These are phyloP conservation scores for Deilephila porcellus DNA, from an alignment of 2,888 invertebrate genomes.

Conservation along the genomic window DNA sequence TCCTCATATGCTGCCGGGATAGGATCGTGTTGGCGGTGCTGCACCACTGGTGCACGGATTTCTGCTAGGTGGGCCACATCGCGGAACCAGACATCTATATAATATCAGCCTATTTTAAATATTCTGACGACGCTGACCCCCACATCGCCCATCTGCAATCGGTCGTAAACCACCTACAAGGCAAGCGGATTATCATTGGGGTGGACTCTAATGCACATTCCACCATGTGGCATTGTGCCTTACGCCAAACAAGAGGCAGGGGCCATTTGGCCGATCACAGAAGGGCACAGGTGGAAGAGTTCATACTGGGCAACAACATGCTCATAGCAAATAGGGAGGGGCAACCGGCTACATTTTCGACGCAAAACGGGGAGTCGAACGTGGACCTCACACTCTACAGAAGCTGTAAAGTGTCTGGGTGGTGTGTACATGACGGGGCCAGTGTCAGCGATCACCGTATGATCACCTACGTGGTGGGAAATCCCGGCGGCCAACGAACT, in stretches of 20 bases:
- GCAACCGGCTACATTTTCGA: conserved; percentile 30
- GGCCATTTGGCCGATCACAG: conserved; percentile 33
- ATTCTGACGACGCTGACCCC: conserved; percentile 26
- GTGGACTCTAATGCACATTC: conserved; percentile 48
- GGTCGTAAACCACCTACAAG: too few species aligned
- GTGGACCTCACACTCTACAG: conserved; percentile 26
- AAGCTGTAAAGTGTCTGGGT: background rate
- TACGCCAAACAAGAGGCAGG: conserved; percentile 32
- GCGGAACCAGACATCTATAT: background rate
- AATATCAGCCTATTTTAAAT: conserved; percentile 38
- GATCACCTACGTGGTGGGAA: conserved; percentile 49
- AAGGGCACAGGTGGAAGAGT: conserved; percentile 6
- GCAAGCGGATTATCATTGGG: background rate
- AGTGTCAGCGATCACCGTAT: conserved; percentile 20
- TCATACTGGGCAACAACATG: background rate
- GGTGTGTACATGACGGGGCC: background rate
- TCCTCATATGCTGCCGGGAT: conserved; percentile 12
- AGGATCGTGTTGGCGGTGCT: conserved; percentile 5
- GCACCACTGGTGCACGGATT: conserved; percentile 33
- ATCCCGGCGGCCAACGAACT: conserved; percentile 40
- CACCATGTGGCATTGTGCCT: conserved; percentile 40
- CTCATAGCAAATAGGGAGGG: background rate
- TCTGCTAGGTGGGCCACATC: conserved; percentile 35
- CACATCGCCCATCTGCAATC: too few species aligned
- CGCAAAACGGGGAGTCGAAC: conserved; percentile 9